Evolutionary conservation across 1,140 invertebrate genomes (phyloP).

Genomic region (Drosophila chauvacae): DNA sequence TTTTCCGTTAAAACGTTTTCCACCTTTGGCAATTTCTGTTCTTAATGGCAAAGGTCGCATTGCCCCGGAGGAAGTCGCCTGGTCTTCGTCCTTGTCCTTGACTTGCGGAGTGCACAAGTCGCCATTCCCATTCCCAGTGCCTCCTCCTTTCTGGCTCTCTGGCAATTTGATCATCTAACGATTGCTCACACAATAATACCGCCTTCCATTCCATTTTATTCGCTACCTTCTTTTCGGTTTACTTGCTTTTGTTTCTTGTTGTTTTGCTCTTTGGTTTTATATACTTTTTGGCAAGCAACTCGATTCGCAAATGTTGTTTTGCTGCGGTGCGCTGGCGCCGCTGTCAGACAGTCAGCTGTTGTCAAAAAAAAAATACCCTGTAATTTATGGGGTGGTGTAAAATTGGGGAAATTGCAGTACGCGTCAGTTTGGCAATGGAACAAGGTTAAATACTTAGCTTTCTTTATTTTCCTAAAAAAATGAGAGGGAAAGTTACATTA

Average conservation of each 20-base stretch:
- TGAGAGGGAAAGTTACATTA: not conserved
- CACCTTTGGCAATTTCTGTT: conserved; percentile 20
- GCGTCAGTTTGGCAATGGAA: not conserved
- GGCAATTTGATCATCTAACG: conserved; percentile 41
- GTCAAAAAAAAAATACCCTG: conserved; percentile 24
- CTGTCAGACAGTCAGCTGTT: conserved; percentile 50
- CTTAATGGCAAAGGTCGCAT: conserved; percentile 57
- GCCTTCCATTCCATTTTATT: conserved; percentile 25
- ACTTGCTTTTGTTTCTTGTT: conserved; percentile 7
- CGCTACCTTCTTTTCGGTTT: conserved; percentile 8
- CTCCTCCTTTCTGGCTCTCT: conserved; percentile 6
- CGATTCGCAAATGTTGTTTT: conserved; percentile 35
- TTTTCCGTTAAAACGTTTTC: conserved; percentile 10
- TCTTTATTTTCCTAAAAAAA: not conserved
- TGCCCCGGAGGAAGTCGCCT: conserved; percentile 23
- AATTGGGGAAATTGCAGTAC: not conserved
- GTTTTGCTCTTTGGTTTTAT: conserved; percentile 17
- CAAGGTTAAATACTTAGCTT: not conserved
- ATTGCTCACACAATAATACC: conserved; percentile 19
- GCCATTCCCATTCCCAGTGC: conserved; percentile 10
- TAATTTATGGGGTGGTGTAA: not conserved
- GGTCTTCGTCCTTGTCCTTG: conserved; percentile 55
- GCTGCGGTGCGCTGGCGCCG: conserved; percentile 49
- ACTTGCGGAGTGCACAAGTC: conserved; percentile 43
- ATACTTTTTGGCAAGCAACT: conserved; percentile 41